Evolutionary conservation across 2,888 invertebrate species (phyloP).

Genomic region (Dicyrtomina minuta): DNA sequence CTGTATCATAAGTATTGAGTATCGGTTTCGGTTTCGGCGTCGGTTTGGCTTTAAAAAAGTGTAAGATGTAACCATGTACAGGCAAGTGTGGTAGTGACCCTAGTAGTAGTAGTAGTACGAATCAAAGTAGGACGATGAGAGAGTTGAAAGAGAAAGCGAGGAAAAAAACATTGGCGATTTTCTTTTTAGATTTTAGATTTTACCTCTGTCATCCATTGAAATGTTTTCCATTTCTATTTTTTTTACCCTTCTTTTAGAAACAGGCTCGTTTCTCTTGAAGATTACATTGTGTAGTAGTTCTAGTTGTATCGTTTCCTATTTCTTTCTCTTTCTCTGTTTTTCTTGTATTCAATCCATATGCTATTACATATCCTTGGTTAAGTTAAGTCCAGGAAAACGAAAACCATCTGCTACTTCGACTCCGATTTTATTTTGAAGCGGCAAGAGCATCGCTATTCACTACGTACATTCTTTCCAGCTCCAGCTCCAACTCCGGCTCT

Average conservation of each 20-base stretch:
- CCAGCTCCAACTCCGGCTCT: background rate
- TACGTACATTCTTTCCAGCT: too few relatives aligned
- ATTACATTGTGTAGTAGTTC: constrained; percentile 2
- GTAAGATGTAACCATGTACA: too few relatives aligned
- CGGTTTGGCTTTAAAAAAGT: too few relatives aligned
- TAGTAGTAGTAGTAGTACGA: too few relatives aligned
- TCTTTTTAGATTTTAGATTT: constrained; percentile 8
- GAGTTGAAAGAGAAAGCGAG: background rate
- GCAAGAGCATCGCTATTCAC: too few relatives aligned
- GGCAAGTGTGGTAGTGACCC: background rate
- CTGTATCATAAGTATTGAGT: too few relatives aligned
- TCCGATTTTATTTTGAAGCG: too few relatives aligned
- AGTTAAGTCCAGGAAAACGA: constrained; percentile 1
- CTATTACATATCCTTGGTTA: constrained; percentile 1
- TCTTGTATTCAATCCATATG: too few relatives aligned
- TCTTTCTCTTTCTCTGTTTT: too few relatives aligned
- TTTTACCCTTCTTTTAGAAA: too few relatives aligned
- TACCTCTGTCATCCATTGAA: constrained; percentile 12
- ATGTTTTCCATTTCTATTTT: background rate
- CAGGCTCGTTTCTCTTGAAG: background rate
- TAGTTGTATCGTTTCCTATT: background rate
- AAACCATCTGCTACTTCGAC: constrained; percentile 1
- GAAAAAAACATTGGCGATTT: background rate
- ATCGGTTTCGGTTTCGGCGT: too few relatives aligned
- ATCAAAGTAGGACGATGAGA: constrained; percentile 1